A percentile compares a stretch with the other conserved stretches of the same genome.
These are phyloP conservation scores for Synanthedon vespiformis DNA, from an alignment of 2,888 invertebrate genomes.

Conservation along the genomic window DNA sequence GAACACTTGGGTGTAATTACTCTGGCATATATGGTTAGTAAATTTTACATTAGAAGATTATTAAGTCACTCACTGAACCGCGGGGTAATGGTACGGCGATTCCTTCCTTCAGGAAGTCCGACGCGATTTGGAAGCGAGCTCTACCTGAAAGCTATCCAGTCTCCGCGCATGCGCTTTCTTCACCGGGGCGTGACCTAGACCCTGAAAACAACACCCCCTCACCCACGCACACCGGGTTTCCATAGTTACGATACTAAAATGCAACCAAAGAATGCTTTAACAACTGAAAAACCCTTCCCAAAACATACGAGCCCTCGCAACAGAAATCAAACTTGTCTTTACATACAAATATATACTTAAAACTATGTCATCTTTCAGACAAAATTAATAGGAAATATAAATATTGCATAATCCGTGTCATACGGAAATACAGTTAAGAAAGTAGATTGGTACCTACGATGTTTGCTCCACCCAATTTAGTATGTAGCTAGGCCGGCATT, in stretches of 20 bases:
- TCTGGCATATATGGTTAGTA: no score
- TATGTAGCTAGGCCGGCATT: conserved; percentile 35
- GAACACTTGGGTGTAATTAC: no score
- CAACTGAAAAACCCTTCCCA: conserved; percentile 3
- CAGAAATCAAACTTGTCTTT: conserved; percentile 1
- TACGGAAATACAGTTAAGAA: conserved; percentile 29
- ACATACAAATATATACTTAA: not conserved
- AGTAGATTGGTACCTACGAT: conserved; percentile 29
- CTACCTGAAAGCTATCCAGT: conserved; percentile 28
- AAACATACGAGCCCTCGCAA: not conserved
- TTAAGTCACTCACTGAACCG: no score
- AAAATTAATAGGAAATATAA: conserved; percentile 2
- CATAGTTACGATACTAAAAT: conserved; percentile 33
- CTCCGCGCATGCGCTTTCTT: conserved; percentile 47
- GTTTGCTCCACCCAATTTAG: conserved; percentile 47
- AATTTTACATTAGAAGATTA: no score
- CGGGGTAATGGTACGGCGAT: conserved; percentile 5
- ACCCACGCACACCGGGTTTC: conserved; percentile 49
- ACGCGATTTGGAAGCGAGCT: conserved; percentile 32
- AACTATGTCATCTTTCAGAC: not conserved
- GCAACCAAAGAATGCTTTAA: conserved; percentile 18
- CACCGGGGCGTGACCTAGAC: conserved; percentile 70
- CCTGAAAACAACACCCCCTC: conserved; percentile 61
- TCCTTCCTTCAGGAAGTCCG: conserved; percentile 36
- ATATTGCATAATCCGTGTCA: conserved; percentile 18